Evolutionary conservation across 1,140 invertebrate species (phyloP), one percentile per base, ranked within the genome.

Genomic region (Drosophila varians): DNA sequence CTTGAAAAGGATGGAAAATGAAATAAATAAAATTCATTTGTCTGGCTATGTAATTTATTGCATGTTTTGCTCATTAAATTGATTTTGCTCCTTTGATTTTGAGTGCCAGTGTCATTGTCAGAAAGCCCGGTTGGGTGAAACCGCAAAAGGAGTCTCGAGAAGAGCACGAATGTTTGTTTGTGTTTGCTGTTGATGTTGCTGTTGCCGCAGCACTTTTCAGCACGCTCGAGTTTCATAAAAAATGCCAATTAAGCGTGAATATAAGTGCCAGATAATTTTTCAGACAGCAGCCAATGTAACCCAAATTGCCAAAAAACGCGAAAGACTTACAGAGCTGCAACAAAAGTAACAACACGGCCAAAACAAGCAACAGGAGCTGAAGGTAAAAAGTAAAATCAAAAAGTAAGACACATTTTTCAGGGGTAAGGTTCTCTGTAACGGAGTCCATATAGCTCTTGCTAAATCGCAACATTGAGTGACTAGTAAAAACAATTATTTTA

Each of bases 211-310:
- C 56, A 60, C 65, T 86, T 86, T 86, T 84, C 80, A 62, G 79
- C 79, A 84, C 79, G 76, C 79, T 84, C 73, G 77, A 64, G 73
- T 87, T 84, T 80, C 80, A 87, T 88, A 87, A 82, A 90, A 88
- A 90, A 90, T 90, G 88, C 88, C 88, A 90, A 90, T 90, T 90
- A 90, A 90, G 84, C 89, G 84, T 90, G 88, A 90, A 90, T 90
- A 90, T 90, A 90, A 90, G 89, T 88, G 89, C 88, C 74, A 84
- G 88, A 90, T 90, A 90, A 90, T 90, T 90, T 90, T 87, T 88
- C 82, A 71, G 77, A 90, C 73, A 84, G 76, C 79, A 57, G 79
- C 79, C 79, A 84, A 83, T 87, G 82, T 87, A 83, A 87, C 78
- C 87, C 78, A 90, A 86, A 83, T 83, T 87, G 73, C 69, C 77